These are phyloP conservation scores for Halictus quadricinctus DNA, from an alignment of 2,888 invertebrate genomes.

Conservation along the genomic window DNA sequence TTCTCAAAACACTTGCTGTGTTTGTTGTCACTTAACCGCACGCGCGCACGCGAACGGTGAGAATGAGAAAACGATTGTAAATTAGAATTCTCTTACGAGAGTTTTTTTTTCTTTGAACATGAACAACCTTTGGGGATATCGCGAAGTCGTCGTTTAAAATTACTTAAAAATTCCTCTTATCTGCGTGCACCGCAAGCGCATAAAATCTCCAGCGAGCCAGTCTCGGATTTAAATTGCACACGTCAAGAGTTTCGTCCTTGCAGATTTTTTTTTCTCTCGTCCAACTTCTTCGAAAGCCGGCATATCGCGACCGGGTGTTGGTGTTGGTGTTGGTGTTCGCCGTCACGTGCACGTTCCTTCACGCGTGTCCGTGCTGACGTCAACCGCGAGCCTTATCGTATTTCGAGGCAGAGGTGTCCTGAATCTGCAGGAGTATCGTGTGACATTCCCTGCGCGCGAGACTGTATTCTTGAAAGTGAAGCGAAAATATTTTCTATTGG, in stretches of 20 bases:
- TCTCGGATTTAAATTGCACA: slow-evolving; percentile 19
- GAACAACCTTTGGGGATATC: no score
- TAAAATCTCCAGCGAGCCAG: not conserved
- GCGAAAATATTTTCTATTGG: slow-evolving; percentile 19
- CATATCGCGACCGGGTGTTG: slow-evolving; percentile 2
- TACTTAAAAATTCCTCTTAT: not conserved
- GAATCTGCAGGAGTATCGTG: slow-evolving; percentile 44
- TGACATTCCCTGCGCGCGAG: slow-evolving; percentile 23
- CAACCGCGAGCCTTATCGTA: slow-evolving; percentile 46
- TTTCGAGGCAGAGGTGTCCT: slow-evolving; percentile 46
- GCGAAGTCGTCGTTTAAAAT: not conserved
- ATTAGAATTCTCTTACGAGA: not conserved
- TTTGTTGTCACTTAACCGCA: not conserved
- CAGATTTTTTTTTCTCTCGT: slow-evolving; percentile 8
- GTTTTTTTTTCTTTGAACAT: not conserved
- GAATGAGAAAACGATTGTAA: not conserved
- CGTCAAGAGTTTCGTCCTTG: slow-evolving; percentile 33
- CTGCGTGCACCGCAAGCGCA: not conserved
- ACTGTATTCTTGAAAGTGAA: slow-evolving; percentile 36
- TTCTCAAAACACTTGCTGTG: not conserved
- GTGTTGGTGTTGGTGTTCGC: not conserved
- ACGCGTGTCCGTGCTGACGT: slow-evolving; percentile 51
- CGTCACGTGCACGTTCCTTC: slow-evolving; percentile 54
- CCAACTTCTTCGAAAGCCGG: not conserved
- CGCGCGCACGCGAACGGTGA: not conserved